A percentile compares a stretch with the other conserved stretches of the same genome.
Conservation (phyloP, 2,888 invertebrate species). For the Cataglyphis livida region DNA sequence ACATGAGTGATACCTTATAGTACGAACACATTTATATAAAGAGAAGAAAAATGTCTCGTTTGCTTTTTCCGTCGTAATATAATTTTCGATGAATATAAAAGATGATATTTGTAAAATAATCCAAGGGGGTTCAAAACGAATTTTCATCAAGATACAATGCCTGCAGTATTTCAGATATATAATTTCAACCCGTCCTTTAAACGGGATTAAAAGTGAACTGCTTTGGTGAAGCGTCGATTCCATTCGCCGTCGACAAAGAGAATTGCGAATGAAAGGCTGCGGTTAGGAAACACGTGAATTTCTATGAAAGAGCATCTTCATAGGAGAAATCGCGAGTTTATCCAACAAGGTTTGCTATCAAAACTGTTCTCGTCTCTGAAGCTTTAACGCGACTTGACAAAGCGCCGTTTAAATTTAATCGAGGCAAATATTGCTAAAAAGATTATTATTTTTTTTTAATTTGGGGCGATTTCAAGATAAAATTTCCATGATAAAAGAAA, state of each 20-base stretch:
- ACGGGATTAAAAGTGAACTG: slow-evolving; percentile 37
- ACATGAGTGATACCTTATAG: slow-evolving; percentile 60
- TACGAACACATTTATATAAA: slow-evolving; percentile 55
- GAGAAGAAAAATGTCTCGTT: slow-evolving; percentile 42
- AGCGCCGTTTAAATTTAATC: slow-evolving; percentile 43
- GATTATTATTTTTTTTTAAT: slow-evolving; percentile 61
- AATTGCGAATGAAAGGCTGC: slow-evolving; percentile 27
- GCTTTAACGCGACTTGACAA: slow-evolving; percentile 11
- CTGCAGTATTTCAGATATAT: neutral
- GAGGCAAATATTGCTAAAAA: neutral
- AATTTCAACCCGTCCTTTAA: slow-evolving; percentile 34
- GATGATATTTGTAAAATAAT: neutral
- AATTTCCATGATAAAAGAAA: slow-evolving; percentile 19
- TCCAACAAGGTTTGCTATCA: slow-evolving; percentile 8
- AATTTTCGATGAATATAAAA: neutral
- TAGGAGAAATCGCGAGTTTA: slow-evolving; percentile 23
- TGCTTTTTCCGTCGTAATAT: slow-evolving; percentile 7
- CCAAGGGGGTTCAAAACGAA: neutral
- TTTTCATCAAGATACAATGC: neutral
- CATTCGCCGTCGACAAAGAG: slow-evolving; percentile 16
- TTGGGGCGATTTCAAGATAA: slow-evolving; percentile 36
- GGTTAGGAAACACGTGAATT: slow-evolving; percentile 19
- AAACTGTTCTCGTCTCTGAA: neutral
- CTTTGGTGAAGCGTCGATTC: slow-evolving; percentile 16
- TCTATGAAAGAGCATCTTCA: slow-evolving; percentile 22